These are phyloP conservation scores for Dorcus hopei DNA, from an alignment of 2,888 invertebrate species.

Conservation along the genomic window DNA sequence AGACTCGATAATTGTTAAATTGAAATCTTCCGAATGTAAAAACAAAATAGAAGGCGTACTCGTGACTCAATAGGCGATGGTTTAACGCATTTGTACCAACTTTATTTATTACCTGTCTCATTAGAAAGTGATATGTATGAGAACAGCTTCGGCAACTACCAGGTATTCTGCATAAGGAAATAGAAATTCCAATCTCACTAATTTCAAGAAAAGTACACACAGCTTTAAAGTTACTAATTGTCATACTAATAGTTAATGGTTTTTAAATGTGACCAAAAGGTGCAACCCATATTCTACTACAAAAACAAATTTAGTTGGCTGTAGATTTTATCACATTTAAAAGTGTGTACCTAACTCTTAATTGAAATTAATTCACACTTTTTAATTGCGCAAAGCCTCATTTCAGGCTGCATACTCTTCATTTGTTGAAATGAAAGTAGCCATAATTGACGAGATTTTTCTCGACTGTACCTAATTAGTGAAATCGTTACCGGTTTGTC, in stretches of 20 bases:
- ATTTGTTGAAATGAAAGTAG: no score
- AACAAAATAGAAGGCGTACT: conserved; percentile 19
- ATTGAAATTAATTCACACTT: no score
- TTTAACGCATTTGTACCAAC: conserved; percentile 33
- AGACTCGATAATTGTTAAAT: neutral
- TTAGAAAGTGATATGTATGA: conserved; percentile 42
- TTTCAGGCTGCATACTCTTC: no score
- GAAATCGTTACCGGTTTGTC: no score
- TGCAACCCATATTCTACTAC: no score
- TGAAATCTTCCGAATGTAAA: neutral
- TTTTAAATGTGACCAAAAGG: no score
- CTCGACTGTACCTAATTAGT: no score
- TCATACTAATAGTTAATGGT: no score
- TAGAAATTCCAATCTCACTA: neutral
- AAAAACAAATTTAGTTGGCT: neutral
- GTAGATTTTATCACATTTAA: neutral
- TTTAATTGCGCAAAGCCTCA: no score
- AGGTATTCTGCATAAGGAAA: neutral
- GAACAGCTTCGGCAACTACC: conserved; percentile 22
- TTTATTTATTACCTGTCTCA: conserved; percentile 38
- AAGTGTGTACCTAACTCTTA: no score
- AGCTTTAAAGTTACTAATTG: no score
- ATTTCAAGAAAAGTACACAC: neutral
- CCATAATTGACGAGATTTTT: no score
- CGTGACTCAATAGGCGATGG: conserved; percentile 27